These are phyloP conservation scores for Drosophila bocqueti DNA, from an alignment of 1,140 invertebrate genomes.

Conservation along the genomic window DNA sequence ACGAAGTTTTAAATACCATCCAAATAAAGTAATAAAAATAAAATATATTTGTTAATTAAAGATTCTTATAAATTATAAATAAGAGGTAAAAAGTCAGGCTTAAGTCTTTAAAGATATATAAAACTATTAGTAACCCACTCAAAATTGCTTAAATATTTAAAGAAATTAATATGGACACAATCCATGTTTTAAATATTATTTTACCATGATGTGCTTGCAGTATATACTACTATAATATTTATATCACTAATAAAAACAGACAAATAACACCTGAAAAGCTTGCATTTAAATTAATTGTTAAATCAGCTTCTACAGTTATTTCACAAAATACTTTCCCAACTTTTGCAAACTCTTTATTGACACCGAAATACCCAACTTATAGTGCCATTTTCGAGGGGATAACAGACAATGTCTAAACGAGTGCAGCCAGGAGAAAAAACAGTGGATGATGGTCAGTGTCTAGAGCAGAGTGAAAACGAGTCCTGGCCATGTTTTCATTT, in stretches of 20 bases:
- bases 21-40: too few species aligned
- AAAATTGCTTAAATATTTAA: too few species aligned
- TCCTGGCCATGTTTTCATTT: slow-evolving; percentile 35
- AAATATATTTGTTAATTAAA: background rate
- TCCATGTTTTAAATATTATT: too few species aligned
- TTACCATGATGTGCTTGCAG: too few species aligned
- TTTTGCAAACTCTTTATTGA: slow-evolving; percentile 11
- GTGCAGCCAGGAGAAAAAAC: slow-evolving; percentile 4
- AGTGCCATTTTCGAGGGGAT: slow-evolving; percentile 3
- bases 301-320: background rate
- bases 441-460: slow-evolving; percentile 6
- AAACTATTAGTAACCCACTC: too few species aligned
- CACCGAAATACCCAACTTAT: slow-evolving; percentile 12
- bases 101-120: background rate
- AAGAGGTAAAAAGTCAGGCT: background rate
- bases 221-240: background rate
- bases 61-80: background rate
- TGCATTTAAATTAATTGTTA: too few species aligned
- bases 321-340: background rate
- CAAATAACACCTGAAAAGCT: background rate
- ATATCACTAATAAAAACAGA: background rate
- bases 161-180: too few species aligned
- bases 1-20: slow-evolving; percentile 6
- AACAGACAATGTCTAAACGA: slow-evolving; percentile 17
- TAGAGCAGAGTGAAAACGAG: background rate